Percentiles rank a stretch among this genome's conserved stretches.
These are phyloP conservation scores for Sarcophilus harrisii DNA, from an alignment of 2,797 vertebrate genomes.

Conservation along the genomic window DNA sequence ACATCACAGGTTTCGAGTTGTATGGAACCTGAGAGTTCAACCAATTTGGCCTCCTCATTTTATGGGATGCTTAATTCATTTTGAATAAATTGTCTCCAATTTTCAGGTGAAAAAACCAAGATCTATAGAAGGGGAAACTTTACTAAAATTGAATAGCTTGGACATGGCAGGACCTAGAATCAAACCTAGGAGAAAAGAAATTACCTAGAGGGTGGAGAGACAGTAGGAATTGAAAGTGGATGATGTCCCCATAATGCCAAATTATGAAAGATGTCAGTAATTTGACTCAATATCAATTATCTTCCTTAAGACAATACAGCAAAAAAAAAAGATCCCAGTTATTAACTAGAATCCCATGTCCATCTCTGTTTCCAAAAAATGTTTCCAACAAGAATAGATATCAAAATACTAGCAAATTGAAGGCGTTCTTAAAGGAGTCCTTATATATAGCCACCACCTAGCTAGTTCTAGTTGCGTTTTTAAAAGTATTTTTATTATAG, in stretches of 20 bases:
- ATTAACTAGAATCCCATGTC: too few species aligned
- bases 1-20: background rate
- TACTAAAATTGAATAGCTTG: background rate
- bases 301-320: background rate
- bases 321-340: background rate
- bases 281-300: background rate
- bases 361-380: too few species aligned
- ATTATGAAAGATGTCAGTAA: too few species aligned
- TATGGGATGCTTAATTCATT: background rate
- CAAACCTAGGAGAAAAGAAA: background rate
- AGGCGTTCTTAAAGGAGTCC: too few species aligned
- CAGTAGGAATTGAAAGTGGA: background rate
- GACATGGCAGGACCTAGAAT: too few species aligned
- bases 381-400: too few species aligned
- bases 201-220: too few species aligned
- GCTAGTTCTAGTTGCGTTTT: too few species aligned
- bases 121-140: background rate
- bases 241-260: background rate
- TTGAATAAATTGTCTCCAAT: background rate
- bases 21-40: background rate
- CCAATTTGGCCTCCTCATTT: background rate
- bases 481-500: too few species aligned
- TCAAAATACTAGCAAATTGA: too few species aligned
- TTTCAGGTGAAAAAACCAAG: background rate
- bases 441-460: too few species aligned